Base-by-base conservation (phyloP, 2,888 invertebrate genomes). In the Apamea monoglypha region DNA sequence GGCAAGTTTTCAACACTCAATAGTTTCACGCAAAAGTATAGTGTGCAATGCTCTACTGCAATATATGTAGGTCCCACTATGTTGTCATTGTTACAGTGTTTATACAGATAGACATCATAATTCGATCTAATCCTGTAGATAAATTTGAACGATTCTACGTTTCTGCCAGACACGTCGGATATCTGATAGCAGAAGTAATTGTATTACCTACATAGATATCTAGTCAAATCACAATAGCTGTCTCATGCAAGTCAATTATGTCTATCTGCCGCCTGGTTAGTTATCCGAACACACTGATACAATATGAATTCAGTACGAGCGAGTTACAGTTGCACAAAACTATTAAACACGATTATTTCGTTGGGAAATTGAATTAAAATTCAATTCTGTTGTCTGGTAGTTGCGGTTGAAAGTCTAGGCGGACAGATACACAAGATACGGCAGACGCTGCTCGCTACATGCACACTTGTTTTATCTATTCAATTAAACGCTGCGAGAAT, bases 171-270 rank as follows among this genome's bases (percentile, higher is more conserved):
- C 78, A 73, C 67, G 73, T 74, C 82, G 81, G 77, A 75, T 83
- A 85, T 87, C 88, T 89, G 81, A 84, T 85, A 87, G 85, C 81
- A 85, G 83, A 88, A 89, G 84, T 87, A 89, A 91, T 90, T 84
- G 82, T 90, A 88, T 91, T 91, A 91, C 82, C 87, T 80, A 82
- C 83, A 86, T 84, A 90, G 91, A 91, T 91, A 91, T 90, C 90
- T 85, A 91, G 89, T 88, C 91, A 94, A 96, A 96, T 96, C 95
- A 95, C 94, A 96, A 96, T 95, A 92, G 92, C 92, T 94, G 95
- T 92, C 95, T 95, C 94, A 94, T 95, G 94, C 94, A 94, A 96
- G 96, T 95, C 96, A 96, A 96, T 96, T 96, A 96, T 81, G 96
- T 95, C 95, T 96, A 94, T 96, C 95, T 91, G 86, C 93, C 94